Conservation (phyloP, 1,140 invertebrate species). For the Ditylenchus dipsaci region DNA sequence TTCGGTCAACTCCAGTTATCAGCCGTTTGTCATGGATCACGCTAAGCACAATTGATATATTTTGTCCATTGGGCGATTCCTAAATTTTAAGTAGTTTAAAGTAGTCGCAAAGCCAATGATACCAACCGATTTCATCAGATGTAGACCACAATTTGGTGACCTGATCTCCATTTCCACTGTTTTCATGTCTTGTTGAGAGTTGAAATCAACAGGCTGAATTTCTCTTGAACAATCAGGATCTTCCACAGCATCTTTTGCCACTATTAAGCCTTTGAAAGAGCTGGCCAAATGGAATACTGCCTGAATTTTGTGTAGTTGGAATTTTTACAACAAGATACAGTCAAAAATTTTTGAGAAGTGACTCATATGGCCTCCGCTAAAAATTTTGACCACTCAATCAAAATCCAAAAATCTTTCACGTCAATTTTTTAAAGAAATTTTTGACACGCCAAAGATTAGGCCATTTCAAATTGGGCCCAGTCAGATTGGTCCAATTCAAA, state of each 20-base stretch:
- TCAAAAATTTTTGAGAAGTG: no score
- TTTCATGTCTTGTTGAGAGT: neutral
- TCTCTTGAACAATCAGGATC: constrained; percentile 15
- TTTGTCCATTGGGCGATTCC: constrained; percentile 21
- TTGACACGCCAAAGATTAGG: no score
- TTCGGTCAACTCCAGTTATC: constrained; percentile 24
- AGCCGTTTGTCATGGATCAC: constrained; percentile 28
- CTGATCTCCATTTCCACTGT: constrained; percentile 16
- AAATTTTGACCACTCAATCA: no score
- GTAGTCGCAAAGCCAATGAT: no score
- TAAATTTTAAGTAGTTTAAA: no score
- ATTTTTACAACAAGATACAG: no score
- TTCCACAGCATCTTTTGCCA: constrained; percentile 39
- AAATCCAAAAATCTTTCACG: no score
- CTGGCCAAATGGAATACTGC: constrained; percentile 22
- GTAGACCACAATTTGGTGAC: constrained; percentile 20
- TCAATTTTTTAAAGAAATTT: no score
- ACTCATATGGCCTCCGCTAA: neutral
- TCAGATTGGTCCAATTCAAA: no score
- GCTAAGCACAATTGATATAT: constrained; percentile 32
- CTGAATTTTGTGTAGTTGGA: neutral
- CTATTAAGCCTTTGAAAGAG: constrained; percentile 21
- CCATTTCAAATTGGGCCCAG: no score
- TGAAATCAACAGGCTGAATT: neutral
- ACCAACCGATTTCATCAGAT: constrained; percentile 28